Percentiles rank a stretch among this genome's conserved stretches.
phyloP scores from a whole-genome alignment of 2,888 invertebrate genomes.

The Drosophila pseudotakahashii region DNA sequence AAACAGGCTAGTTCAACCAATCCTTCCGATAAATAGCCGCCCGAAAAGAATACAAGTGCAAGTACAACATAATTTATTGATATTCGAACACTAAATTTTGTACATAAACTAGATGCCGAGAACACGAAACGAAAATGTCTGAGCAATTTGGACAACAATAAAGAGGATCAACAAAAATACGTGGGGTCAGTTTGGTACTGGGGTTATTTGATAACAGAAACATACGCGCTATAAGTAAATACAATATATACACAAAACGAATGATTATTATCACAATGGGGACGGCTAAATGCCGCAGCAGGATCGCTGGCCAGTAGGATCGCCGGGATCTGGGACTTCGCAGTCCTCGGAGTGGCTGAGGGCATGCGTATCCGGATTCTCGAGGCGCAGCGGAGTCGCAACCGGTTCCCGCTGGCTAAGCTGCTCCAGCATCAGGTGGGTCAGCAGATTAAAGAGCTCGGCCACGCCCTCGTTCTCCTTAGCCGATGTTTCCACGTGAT shows the following conservation, averaged over 20 bases:
- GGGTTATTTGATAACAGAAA: constrained; percentile 39
- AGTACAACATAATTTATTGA: constrained; percentile 39
- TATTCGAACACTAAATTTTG: constrained; percentile 13
- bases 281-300: constrained; percentile 69
- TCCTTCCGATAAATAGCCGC: not conserved
- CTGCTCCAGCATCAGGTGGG: constrained; percentile 88
- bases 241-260: constrained; percentile 43
- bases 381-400: constrained; percentile 50
- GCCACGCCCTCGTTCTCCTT: constrained; percentile 96
- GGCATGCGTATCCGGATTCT: constrained; percentile 38
- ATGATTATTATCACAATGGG: constrained; percentile 67
- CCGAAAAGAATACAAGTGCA: constrained; percentile 17
- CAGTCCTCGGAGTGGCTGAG: constrained; percentile 55
- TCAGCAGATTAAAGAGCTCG: constrained; percentile 94
- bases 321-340: constrained; percentile 29
- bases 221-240: constrained; percentile 19
- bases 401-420: constrained; percentile 57
- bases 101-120: constrained; percentile 24
- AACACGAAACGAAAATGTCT: constrained; percentile 10
- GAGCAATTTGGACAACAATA: constrained; percentile 9
- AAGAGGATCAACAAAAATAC: constrained; percentile 27
- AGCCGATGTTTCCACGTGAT: constrained; percentile 96
- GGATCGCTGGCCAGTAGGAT: constrained; percentile 54
- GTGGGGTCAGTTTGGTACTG: constrained; percentile 4
- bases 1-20: constrained; percentile 1